A percentile compares a stretch with the other conserved stretches of the same genome.
phyloP scores from a whole-genome alignment of 2,113 vertebrate genomes.

The Muntiacus reevesi region DNA sequence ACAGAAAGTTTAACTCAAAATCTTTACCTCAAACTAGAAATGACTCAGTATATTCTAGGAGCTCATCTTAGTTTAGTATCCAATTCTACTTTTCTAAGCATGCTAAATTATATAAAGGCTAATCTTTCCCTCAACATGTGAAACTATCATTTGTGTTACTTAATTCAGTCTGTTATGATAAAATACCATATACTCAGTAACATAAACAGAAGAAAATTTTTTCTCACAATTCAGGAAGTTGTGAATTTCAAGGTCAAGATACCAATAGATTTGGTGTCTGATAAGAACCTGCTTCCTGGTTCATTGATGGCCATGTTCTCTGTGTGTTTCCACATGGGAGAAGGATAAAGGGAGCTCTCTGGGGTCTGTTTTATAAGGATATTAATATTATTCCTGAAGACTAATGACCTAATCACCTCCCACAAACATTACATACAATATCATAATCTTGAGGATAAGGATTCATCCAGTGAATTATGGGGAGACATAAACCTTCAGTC shows the following conservation, averaged over 20 bases:
- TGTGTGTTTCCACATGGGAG: not conserved
- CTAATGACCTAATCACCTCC: not conserved
- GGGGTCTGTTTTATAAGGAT: not conserved
- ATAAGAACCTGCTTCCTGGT: not conserved
- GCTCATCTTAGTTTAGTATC: not conserved
- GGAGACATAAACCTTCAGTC: not conserved
- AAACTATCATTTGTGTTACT: not conserved
- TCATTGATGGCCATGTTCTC: not conserved
- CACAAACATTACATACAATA: not conserved
- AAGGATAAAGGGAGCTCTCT: not conserved
- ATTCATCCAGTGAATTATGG: not conserved
- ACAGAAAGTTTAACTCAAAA: not conserved
- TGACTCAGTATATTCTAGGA: not conserved
- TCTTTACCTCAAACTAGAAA: not conserved
- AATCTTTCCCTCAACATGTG: not conserved
- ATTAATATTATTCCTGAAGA: not conserved
- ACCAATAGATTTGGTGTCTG: not conserved
- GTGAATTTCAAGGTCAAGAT: not conserved
- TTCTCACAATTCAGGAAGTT: not conserved
- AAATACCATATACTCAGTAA: not conserved
- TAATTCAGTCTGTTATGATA: not conserved
- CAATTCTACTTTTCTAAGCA: not conserved
- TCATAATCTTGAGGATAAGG: not conserved
- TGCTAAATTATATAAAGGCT: not conserved
- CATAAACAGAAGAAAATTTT: not conserved